Evolutionary conservation across 2,797 vertebrate genomes (phyloP), one percentile per base, ranked within the genome.

Genomic region (Esox masquinongy): DNA sequence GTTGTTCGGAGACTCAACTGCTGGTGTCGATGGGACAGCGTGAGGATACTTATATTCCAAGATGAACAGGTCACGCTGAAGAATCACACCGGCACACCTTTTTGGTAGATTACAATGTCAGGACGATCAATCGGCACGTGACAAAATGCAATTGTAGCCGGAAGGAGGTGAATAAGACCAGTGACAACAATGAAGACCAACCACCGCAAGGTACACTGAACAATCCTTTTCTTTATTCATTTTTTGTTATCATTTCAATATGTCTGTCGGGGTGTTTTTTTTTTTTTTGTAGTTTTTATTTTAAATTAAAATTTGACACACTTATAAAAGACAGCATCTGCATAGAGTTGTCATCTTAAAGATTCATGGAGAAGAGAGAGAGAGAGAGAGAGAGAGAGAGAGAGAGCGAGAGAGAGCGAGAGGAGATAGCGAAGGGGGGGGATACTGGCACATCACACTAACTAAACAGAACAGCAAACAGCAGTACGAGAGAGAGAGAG

Each of bases 291-390:
- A 0, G 79, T 89, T 93, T 93, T 93, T 89, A 85, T 91, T 93
- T 93, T 90, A 93, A 95, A 92, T 92, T 94, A 93, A 94, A 94
- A 91, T 88, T 94, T 93, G 92, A 94, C 93, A 95, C 94, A 94
- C 93, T 94, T 94, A 94, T 94, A 95, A 95, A 95, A 94, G 94
- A 95, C 94, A 95, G 94, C 94, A 94, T 95, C 94, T 95, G 94
- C 94, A 94, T 95, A 94, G 94, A 94, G 94, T 95, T 94, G 93
- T 95, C 93, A 94, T 95, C 93, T 94, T 95, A 94, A 94, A 94
- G 93, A 94, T 94, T 93, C 91, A 93, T 93, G 93, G 89, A 90
- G 93, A 89, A 88, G 81, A 75, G 79, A 74, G 84, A 70, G 70
- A 39, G 75, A 76, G 77, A 70, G 70, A 68, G 51, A 53, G 77